phyloP scores from a whole-genome alignment of 2,888 invertebrate genomes.

The Metalampra italica region DNA sequence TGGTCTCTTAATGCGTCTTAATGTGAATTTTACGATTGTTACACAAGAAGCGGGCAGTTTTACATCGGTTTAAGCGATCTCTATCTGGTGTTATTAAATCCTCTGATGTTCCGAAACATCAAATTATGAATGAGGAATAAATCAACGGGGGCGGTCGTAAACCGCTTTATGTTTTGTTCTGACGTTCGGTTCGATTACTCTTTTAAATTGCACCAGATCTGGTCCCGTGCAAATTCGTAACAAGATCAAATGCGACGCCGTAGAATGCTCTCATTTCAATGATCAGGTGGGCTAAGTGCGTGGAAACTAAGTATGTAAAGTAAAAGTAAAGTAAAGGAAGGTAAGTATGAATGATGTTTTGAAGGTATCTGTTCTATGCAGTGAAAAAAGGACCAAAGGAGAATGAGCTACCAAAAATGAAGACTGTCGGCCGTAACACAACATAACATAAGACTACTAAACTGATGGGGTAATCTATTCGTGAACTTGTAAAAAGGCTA shows the following conservation, averaged over 20 bases:
- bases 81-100: constrained; percentile 74
- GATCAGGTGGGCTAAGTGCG: no score
- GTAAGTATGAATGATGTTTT: no score
- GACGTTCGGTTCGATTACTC: constrained; percentile 61
- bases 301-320: no score
- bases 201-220: constrained; percentile 67
- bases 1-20: constrained; percentile 72
- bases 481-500: no score
- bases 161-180: constrained; percentile 74
- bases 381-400: no score
- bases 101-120: constrained; percentile 73
- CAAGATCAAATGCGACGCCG: constrained; percentile 22
- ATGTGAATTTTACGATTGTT: constrained; percentile 77
- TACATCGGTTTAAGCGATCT: constrained; percentile 70
- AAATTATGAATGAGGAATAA: constrained; percentile 77
- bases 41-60: constrained; percentile 73
- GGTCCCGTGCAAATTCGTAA: constrained; percentile 52
- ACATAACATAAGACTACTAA: no score
- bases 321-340: no score
- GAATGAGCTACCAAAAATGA: no score
- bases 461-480: no score
- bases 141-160: constrained; percentile 73
- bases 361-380: no score
- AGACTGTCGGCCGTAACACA: no score
- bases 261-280: no score